Conservation (phyloP, 1,140 invertebrate species). For the honey bee (Apis mellifera) region DNA sequence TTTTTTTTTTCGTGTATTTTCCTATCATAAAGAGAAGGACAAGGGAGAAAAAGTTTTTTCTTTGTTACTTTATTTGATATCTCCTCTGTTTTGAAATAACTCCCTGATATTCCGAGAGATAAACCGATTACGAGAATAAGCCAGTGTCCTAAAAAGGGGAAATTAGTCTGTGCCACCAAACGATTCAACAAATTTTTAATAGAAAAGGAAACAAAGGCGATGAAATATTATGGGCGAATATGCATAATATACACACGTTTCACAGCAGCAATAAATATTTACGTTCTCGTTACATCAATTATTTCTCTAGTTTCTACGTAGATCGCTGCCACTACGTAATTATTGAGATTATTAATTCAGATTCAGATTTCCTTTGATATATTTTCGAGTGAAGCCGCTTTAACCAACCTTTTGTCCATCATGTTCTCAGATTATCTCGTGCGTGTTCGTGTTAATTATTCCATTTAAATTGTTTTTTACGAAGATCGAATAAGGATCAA, state of each 20-base stretch:
- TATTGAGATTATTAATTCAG: not conserved
- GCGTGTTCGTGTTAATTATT: not conserved
- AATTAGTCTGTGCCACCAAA: not conserved
- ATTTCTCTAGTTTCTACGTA: not conserved
- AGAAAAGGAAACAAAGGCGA: not conserved
- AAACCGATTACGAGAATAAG: constrained; percentile 11
- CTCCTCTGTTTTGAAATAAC: no score
- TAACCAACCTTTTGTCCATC: not conserved
- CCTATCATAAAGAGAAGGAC: not conserved
- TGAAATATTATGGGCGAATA: no score
- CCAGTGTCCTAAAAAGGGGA: not conserved
- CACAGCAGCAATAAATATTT: constrained; percentile 30
- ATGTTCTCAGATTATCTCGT: no score
- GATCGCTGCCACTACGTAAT: not conserved
- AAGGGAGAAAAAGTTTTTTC: no score
- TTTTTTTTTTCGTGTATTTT: not conserved
- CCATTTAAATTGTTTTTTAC: constrained; percentile 3
- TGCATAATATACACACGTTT: constrained; percentile 4
- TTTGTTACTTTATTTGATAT: no score
- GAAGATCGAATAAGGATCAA: constrained; percentile 24
- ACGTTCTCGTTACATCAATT: constrained; percentile 2
- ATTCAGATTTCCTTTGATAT: not conserved
- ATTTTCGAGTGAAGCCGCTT: rapidly evolving
- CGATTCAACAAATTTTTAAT: constrained; percentile 4
- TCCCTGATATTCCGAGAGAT: not conserved